A percentile compares a stretch with the other conserved stretches of the same genome.
Conservation (phyloP, 2,113 vertebrate species). For the Petrocephalus microphthalmus region DNA sequence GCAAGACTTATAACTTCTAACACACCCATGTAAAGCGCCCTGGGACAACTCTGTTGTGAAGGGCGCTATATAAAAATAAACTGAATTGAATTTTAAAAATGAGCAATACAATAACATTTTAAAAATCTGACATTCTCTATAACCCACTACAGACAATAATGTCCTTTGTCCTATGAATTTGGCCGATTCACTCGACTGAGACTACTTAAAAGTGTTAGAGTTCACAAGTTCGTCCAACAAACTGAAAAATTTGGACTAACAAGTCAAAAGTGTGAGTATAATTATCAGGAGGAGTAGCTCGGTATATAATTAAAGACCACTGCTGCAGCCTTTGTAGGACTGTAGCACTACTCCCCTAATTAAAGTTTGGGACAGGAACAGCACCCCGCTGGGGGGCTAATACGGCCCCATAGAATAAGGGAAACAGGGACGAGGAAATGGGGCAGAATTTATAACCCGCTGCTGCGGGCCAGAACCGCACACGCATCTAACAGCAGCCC, state of each 20-base stretch:
- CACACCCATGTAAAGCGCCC: too few relatives aligned
- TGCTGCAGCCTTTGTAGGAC: neutral
- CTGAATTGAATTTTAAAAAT: neutral
- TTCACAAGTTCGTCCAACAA: neutral
- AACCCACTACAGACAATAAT: neutral
- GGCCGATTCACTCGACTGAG: neutral
- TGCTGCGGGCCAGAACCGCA: neutral
- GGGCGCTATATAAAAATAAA: too few relatives aligned
- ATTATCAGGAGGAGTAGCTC: neutral
- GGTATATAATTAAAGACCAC: neutral
- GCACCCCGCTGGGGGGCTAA: neutral
- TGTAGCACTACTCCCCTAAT: neutral
- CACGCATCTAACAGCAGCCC: neutral
- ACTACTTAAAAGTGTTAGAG: neutral
- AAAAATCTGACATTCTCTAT: neutral
- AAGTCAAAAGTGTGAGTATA: neutral
- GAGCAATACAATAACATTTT: neutral
- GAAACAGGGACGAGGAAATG: neutral
- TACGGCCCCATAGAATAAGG: neutral
- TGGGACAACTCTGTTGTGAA: too few relatives aligned
- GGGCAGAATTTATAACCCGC: neutral
- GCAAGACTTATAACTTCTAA: too few relatives aligned
- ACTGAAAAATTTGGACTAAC: neutral
- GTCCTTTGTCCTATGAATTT: neutral
- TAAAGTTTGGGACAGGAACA: neutral